Conservation (phyloP, 2,113 vertebrate species). For the Peromyscus leucopus region DNA sequence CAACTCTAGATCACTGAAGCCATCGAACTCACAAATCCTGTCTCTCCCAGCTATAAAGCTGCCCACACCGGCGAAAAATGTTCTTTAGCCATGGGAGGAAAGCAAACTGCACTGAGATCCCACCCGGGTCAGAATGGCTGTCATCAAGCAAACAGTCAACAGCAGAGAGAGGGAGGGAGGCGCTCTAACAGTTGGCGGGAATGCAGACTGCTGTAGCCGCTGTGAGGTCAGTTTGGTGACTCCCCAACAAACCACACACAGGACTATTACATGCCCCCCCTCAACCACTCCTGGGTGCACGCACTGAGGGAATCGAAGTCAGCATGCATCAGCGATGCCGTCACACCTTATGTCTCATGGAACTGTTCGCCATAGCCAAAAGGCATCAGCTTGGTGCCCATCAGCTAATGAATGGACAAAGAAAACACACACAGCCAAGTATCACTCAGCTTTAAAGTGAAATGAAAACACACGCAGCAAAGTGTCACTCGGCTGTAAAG, state of each 20-base stretch:
- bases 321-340: too few species aligned
- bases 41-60: too few species aligned
- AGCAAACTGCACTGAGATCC: background rate
- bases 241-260: background rate
- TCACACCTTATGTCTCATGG: too few species aligned
- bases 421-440: background rate
- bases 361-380: background rate
- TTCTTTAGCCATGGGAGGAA: background rate
- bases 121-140: background rate
- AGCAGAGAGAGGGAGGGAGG: background rate
- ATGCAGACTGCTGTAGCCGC: background rate
- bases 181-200: background rate
- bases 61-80: too few species aligned
- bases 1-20: too few species aligned
- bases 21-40: too few species aligned
- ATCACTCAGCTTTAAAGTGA: background rate
- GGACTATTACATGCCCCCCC: background rate
- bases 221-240: background rate
- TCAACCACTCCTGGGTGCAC: background rate
- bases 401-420: background rate
- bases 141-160: too few species aligned
- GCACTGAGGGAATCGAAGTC: background rate
- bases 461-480: background rate
- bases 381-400: background rate
- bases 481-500: background rate